Base-by-base conservation (phyloP, 2,113 vertebrate genomes). In the Toxostoma redivivum region DNA sequence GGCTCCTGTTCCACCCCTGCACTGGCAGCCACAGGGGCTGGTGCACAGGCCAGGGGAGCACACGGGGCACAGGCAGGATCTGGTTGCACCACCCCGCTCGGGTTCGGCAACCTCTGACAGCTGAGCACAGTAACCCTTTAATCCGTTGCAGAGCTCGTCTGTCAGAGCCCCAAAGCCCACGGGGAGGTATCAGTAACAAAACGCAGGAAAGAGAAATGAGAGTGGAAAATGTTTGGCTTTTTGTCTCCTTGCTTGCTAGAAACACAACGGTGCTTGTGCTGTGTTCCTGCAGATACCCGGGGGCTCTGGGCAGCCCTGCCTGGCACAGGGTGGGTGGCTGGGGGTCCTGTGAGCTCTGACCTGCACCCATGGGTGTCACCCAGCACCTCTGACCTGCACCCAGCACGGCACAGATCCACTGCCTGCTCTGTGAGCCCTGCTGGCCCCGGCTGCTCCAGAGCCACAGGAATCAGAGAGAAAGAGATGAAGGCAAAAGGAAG, bases 61-160 rank as follows among this genome's bases (percentile, higher is more conserved):
- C 73, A 35, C 24, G 2, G 7, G 87, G 78, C 78, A 40, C 33
- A 2, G 90, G 86, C 72, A 11, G 58, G 50, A 83, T 97, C 94
- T 77, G 81, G 40, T 93, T 97, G 86, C 95, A 93, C 45, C 67
- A 9, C 62, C 90, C 92, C 8, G 12, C 76, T 33, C 42, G 11
- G 92, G 94, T 91, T 76, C 71, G 3, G 94, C 92, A 93, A 70
- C 95, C 94, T 88, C 92, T 86, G 95, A 95, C 96, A 97, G 96
- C 95, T 97, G 96, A 97, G 94, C 96, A 95, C 94, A 93, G 96
- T 92, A 92, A 96, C 96, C 91, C 96, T 97, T 94, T 97, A 97
- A 97, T 97, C 96, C 88, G 10, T 70, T 86, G 92, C 96, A 95
- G 96, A 94, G 92, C 96, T 97, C 91, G 28, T 96, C 96, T 97